A percentile compares a stretch with the other conserved stretches of the same genome.
These are phyloP conservation scores for Smittia sp. DNA, from an alignment of 2,888 invertebrate species.

Conservation along the genomic window DNA sequence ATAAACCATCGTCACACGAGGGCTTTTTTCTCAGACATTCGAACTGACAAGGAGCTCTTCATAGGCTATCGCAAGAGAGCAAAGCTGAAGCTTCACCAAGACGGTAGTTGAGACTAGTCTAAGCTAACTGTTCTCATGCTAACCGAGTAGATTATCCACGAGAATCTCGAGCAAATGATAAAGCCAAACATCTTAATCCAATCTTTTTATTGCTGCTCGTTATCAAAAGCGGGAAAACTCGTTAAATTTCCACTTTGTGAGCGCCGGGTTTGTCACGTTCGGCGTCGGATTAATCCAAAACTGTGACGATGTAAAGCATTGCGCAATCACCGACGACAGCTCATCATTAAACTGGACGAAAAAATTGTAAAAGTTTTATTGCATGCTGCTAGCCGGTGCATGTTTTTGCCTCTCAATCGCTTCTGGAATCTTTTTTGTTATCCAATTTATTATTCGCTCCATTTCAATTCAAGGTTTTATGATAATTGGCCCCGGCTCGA, in stretches of 20 bases:
- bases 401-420: conserved; percentile 26
- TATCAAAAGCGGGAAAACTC: neutral
- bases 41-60: too few species aligned
- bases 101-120: too few species aligned
- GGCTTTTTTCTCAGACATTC: too few species aligned
- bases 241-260: neutral
- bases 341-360: neutral
- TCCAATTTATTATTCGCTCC: neutral
- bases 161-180: too few species aligned
- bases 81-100: too few species aligned
- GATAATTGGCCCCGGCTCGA: neutral
- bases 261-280: neutral
- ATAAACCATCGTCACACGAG: too few species aligned
- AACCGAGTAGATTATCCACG: too few species aligned
- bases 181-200: conserved; percentile 1
- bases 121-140: too few species aligned
- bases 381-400: conserved; percentile 5
- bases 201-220: neutral
- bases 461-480: conserved; percentile 21
- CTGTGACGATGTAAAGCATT: neutral
- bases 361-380: conserved; percentile 15
- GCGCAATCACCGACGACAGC: neutral
- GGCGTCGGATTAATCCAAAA: neutral
- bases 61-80: too few species aligned
- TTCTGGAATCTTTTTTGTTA: conserved; percentile 11